Conservation (phyloP, 2,888 invertebrate genomes). For the Prostheceraeus crozeri region DNA sequence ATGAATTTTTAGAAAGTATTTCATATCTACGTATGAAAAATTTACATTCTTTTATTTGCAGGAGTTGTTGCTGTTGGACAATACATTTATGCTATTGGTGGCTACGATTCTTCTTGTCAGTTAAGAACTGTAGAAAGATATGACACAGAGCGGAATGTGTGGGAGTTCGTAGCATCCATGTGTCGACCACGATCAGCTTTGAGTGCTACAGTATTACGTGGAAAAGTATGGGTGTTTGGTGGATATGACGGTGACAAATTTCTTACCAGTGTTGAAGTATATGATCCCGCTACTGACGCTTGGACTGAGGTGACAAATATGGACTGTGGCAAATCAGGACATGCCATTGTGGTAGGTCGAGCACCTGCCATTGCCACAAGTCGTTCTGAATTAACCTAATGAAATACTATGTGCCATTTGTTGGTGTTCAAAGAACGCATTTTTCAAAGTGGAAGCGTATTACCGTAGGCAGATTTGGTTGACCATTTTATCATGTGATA, state of each 20-base stretch:
- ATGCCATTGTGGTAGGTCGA: slow-evolving; percentile 80
- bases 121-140: slow-evolving; percentile 75
- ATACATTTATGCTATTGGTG: slow-evolving; percentile 83
- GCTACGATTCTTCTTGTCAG: slow-evolving; percentile 78
- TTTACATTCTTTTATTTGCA: slow-evolving; percentile 43
- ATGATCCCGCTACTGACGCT: slow-evolving; percentile 68
- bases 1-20: too few relatives aligned
- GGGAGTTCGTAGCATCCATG: slow-evolving; percentile 72
- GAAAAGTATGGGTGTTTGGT: slow-evolving; percentile 79
- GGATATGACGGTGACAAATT: slow-evolving; percentile 81
- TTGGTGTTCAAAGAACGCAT: too few relatives aligned
- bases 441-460: too few relatives aligned
- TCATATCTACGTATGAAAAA: neutral
- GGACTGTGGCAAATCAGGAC: slow-evolving; percentile 78
- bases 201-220: slow-evolving; percentile 75
- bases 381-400: too few relatives aligned
- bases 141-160: slow-evolving; percentile 71
- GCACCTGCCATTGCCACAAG: too few relatives aligned
- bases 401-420: too few relatives aligned
- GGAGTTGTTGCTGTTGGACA: slow-evolving; percentile 75
- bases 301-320: slow-evolving; percentile 73
- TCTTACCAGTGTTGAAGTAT: slow-evolving; percentile 76
- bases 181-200: slow-evolving; percentile 75
- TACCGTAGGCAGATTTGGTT: too few relatives aligned
- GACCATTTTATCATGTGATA: too few relatives aligned